Base-by-base conservation (phyloP, 2,888 invertebrate species). In the Pharmacophagus antenor region DNA sequence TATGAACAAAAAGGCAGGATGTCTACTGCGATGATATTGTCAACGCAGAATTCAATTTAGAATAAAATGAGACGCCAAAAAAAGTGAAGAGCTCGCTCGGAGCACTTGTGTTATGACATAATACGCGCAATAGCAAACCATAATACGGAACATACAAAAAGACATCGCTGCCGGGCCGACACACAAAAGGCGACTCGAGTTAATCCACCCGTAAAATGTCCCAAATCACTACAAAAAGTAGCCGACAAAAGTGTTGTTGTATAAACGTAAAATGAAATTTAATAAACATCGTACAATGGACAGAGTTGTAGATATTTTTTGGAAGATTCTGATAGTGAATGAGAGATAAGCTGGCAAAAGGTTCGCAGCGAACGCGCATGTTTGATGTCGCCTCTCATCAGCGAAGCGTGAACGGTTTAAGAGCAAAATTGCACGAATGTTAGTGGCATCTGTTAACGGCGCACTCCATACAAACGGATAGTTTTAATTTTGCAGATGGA, bases 171-270 rank as follows among this genome's bases (percentile, higher is more conserved):
- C 79, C 80, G 79, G 76, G 71, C 70, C 70, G 68, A 70, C n/a
- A n/a, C 65, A 83, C 78, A 85, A 82, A 84, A 80, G 74, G 83
- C 82, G 82, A 88, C 86, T 83, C 80, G 68, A 70, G 75, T 71
- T 84, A 88, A 88, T 88, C 86, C 90, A 84, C 74, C 84, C 89
- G 91, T 85, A 88, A 90, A 91, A 89, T 91, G 91, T 91, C 91
- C 87, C 90, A 85, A 88, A 86, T 79, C 77, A 71, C 66, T 66
- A 86, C 81, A 89, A 89, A 89, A 89, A 86, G 77, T 74, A 68
- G 73, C 84, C 87, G 87, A 88, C 88, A 88, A 88, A 85, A 90
- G 89, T 88, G 90, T 88, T 88, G 88, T 88, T 87, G 87, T 87
- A 89, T 84, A 79, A 87, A 88, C 82, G 81, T 88, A 88, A 90